Base-by-base conservation (phyloP, 2,113 vertebrate genomes). In the Hippotragus niger region DNA sequence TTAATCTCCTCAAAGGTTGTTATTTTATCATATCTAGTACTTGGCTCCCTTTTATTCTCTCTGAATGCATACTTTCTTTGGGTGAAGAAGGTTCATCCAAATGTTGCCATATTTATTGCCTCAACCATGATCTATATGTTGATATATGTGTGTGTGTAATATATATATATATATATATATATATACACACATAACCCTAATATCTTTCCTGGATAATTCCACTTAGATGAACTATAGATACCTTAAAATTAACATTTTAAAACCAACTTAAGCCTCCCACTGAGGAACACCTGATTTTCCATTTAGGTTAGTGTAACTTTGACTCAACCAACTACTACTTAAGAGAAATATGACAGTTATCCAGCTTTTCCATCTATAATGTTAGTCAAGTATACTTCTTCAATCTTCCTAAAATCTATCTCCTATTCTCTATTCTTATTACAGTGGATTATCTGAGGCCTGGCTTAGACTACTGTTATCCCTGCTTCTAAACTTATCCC, bases 321-420 rank as follows among this genome's bases (percentile, higher is more conserved):
- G 82, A 94, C 36, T 23, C 23, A 78, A 78, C 17, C 55, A 82
- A 62, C 55, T 89, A 90, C 21, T 36, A 83, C n/a, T 62, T 25
- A 91, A 50, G 8, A 96, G 43, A 95, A 95, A 96, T 6, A 43
- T 62, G 33, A 31, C 2, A 85, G 27, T 83, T 55, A 88, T 40
- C 23, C 80, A n/a, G 23, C 90, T 82, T 52, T 83, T 13, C 21
- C 19, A 83, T 52, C 53, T 19, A 94, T 33, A 31, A 94, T 29
- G 50, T 36, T 74, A 87, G 40, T 85, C 33, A 95, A 76, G 7
- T 87, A 81, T 50, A 67, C 6, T 87, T 86, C 43, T 92, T 95
- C 80, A 83, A 55, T 71, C 91, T 89, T 95, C 52, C 92, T 84
- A 95, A 97, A 91, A n/a, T 53, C 17, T 27, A 80, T n/a, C n/a